A percentile compares a stretch with the other conserved stretches of the same genome.
Evolutionary conservation across 2,113 vertebrate species (phyloP).

Genomic region (Hippopotamus amphibius): DNA sequence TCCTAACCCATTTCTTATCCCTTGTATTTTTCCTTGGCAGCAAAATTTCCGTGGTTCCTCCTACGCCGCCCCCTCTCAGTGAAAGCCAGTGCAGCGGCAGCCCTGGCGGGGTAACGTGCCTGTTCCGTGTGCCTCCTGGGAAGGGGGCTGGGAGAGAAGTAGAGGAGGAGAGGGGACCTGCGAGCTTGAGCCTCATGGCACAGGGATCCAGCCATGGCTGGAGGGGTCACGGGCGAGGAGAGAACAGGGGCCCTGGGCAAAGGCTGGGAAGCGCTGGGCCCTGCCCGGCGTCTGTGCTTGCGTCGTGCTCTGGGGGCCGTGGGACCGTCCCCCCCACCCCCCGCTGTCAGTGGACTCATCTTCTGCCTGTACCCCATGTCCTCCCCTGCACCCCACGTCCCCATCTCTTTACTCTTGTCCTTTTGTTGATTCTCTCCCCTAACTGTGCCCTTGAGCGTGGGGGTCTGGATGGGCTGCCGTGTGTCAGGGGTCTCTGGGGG

Average conservation of each 20-base stretch:
- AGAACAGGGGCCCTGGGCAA: accelerated
- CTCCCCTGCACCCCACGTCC: background rate
- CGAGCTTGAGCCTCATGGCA: background rate
- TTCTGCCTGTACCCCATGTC: background rate
- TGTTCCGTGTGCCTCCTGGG: background rate
- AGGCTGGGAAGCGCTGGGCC: background rate
- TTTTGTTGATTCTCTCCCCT: background rate
- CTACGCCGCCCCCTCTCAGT: constrained; percentile 93
- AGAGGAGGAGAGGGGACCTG: background rate
- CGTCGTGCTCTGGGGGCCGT: accelerated
- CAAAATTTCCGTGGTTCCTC: constrained; percentile 93
- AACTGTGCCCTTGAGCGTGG: background rate
- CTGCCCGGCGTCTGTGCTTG: background rate
- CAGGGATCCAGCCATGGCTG: background rate
- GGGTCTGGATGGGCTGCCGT: background rate
- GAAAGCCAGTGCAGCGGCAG: constrained; percentile 79
- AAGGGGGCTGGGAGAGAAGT: accelerated
- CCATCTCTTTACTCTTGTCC: background rate
- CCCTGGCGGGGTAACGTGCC: constrained; percentile 83
- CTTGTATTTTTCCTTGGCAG: constrained; percentile 80
- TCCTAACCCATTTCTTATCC: background rate
- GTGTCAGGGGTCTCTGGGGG: too few species aligned
- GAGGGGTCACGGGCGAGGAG: background rate
- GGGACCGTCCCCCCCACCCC: background rate
- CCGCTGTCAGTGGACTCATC: accelerated